A percentile compares a stretch with the other conserved stretches of the same genome.
Conservation (phyloP, 2,888 invertebrate species). For the Tolmerus cingulatus region DNA sequence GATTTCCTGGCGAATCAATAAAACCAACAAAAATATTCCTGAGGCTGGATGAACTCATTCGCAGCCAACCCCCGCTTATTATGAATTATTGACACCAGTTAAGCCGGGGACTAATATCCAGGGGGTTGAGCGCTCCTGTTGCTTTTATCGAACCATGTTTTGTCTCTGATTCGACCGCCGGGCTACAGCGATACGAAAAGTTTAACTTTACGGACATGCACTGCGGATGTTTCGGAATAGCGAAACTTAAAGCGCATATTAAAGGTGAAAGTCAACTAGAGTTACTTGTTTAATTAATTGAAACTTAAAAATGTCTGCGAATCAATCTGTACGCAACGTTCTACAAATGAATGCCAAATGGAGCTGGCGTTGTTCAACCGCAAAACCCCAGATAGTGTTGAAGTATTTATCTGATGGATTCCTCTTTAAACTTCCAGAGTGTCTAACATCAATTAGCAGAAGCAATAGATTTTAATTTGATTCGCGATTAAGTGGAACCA, state of each 20-base stretch:
- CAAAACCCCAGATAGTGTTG: too few species aligned
- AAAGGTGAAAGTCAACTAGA: not conserved
- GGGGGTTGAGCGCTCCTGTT: not conserved
- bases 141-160: not conserved
- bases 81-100: conserved; percentile 9
- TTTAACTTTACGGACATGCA: not conserved
- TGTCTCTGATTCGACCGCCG: not conserved
- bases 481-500: not conserved
- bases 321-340: too few species aligned
- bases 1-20: conserved; percentile 13
- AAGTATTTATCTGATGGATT: too few species aligned
- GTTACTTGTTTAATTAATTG: too few species aligned
- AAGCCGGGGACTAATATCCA: not conserved
- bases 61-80: not conserved
- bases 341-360: too few species aligned
- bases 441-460: not conserved
- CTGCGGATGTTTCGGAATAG: not conserved
- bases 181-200: not conserved
- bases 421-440: too few species aligned
- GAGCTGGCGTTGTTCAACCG: too few species aligned
- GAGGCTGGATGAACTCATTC: not conserved
- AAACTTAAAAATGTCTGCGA: too few species aligned
- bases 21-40: conserved; percentile 17
- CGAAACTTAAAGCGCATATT: not conserved
- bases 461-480: not conserved